Evolutionary conservation across 2,888 invertebrate genomes (phyloP), one percentile per base, ranked within the genome.

Genomic region (Cataglyphis cursor): DNA sequence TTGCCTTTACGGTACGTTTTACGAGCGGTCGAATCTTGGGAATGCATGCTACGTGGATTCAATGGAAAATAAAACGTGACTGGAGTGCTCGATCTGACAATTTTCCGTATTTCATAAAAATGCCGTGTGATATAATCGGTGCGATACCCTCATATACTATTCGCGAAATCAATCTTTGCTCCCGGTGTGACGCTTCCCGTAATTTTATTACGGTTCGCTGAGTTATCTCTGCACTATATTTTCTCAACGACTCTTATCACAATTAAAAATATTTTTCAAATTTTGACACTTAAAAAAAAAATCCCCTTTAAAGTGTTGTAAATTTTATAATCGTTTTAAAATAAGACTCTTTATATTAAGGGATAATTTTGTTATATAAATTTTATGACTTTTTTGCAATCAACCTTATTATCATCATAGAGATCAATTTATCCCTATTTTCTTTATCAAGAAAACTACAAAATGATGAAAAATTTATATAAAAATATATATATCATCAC

Each of bases 21-120:
- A 88, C 88, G 90, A 85, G 44, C 68, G 80, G 78, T 80, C 85
- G 87, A 85, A 89, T 84, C 78, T 62, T 70, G 72, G 81, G 51
- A 66, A 76, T 81, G 84, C 66, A 44, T 78, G 84, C 59, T 65
- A 81, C 85, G 86, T 72, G 84, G 81, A 70, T 85, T 82, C 87
- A 35, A 80, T 64, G 78, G 82, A 81, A 78, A 87, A 89, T 90
- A 85, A 89, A 90, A 89, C 89, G 88, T 90, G 88, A 85, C 86
- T n/a, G 44, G 85, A 73, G 48, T 86, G 65, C 64, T n/a, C 54
- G 81, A 81, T 73, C 65, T 38, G 28, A 51, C 48, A 68, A 81
- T 82, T 66, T 80, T 81, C 61, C 65, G 65, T 82, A 81, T 82
- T 81, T 83, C 64, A 61, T 84, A 68, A 74, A 84, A 84, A 59